Conservation (phyloP, 2,888 invertebrate species). For the Phalera bucephala region DNA sequence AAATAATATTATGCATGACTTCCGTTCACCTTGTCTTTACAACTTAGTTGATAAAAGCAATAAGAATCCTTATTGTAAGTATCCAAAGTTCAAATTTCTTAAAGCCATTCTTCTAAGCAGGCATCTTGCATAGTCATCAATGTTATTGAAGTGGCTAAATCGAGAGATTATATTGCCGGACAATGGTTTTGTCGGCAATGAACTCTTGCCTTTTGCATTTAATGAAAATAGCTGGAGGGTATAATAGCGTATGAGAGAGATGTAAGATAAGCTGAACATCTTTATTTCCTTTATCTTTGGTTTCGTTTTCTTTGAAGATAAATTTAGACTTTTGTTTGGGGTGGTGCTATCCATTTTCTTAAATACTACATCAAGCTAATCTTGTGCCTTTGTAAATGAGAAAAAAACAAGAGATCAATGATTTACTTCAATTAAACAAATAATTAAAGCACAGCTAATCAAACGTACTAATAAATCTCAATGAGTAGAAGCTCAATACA, state of each 20-base stretch:
- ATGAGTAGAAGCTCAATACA: no score
- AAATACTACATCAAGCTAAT: no score
- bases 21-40: slow-evolving; percentile 8
- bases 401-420: no score
- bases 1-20: slow-evolving; percentile 4
- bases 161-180: slow-evolving; percentile 36
- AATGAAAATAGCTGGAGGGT: slow-evolving; percentile 7
- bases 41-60: not conserved
- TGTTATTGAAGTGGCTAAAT: slow-evolving; percentile 35
- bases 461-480: no score
- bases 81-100: slow-evolving; percentile 11
- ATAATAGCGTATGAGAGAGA: not conserved
- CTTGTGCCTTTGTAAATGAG: no score
- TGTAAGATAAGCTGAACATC: slow-evolving; percentile 4
- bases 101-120: not conserved
- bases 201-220: slow-evolving; percentile 23
- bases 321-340: no score
- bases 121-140: slow-evolving; percentile 8
- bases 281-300: no score
- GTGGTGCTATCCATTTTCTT: no score
- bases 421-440: no score
- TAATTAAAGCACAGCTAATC: no score
- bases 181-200: slow-evolving; percentile 34
- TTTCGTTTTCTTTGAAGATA: no score
- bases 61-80: slow-evolving; percentile 12